Evolutionary conservation across 2,888 invertebrate species (phyloP), one percentile per base, ranked within the genome.

Genomic region (Drosophila paramelanica): DNA sequence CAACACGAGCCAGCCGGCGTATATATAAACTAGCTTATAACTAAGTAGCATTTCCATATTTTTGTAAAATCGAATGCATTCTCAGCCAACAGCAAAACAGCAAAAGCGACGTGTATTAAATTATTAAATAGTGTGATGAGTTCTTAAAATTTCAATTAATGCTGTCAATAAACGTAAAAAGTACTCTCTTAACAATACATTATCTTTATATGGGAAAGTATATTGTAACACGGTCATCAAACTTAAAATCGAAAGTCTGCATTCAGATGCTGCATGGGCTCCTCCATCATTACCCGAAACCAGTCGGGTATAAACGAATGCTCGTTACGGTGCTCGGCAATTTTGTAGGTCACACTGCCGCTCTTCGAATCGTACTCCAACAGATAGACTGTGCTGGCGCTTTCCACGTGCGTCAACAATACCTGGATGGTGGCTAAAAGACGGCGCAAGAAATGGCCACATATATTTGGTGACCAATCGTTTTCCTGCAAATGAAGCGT

Each of bases 41-140:
- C 69, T 67, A 87, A 72, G 51, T 76, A 77, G 89, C 89, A 86
- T 86, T 86, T 86, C 89, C 85, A 86, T 88, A 85, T 79, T 89
- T 86, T 88, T 86, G 88, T 86, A 89, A 87, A 88, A 71, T 74
- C 88, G 77, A 86, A 82, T 71, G 87, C 89, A 86, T 83, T 83
- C 87, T 88, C 75, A 82, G 46, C 67, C 58, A 59, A 71, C 66
- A 39, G 55, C 53, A 77, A 74, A 49, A 53, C 65, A 65, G 50
- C 38, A 56, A 57, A 25, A 36, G 60, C 38, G 46, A 51, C 55
- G 55, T 85, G 82, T 86, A 88, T 88, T 85, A 72, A 88, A 85
- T 77, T 82, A 86, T 79, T 58, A 70, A 67, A 69, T 64, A 72
- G 59, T 64, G 67, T 81, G 77, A 78, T 74, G 58, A 74, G 62